phyloP scores from a whole-genome alignment of 2,888 invertebrate genomes.

The Blera fallax region DNA sequence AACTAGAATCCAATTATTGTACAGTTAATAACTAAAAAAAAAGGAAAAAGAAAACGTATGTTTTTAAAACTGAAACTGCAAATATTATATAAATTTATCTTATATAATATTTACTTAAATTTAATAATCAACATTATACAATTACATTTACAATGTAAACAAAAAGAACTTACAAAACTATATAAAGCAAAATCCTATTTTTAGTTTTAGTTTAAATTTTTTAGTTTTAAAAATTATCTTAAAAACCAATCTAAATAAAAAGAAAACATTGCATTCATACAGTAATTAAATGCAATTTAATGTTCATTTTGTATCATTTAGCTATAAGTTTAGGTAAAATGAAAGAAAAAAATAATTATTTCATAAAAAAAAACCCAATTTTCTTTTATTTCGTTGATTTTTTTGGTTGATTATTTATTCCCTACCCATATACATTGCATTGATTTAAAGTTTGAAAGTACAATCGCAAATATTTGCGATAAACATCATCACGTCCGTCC shows the following conservation, averaged over 20 bases:
- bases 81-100: conserved; percentile 67
- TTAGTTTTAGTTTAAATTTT: conserved; percentile 61
- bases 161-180: conserved; percentile 36
- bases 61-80: conserved; percentile 29
- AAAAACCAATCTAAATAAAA: conserved; percentile 21
- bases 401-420: not conserved
- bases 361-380: conserved; percentile 32
- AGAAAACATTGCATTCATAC: conserved; percentile 51
- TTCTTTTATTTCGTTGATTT: not conserved
- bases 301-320: conserved; percentile 65
- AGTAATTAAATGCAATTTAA: conserved; percentile 55
- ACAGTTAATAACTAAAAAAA: conserved; percentile 76
- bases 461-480: no score
- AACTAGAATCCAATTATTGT: conserved; percentile 79
- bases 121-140: conserved; percentile 51
- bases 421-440: not conserved
- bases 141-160: conserved; percentile 44
- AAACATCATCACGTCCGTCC: no score
- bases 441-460: no score
- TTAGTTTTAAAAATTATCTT: conserved; percentile 28
- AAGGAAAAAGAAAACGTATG: conserved; percentile 47
- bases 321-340: conserved; percentile 62
- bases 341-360: conserved; percentile 41
- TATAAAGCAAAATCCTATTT: conserved; percentile 52
- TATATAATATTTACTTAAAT: conserved; percentile 64